Conservation (phyloP, 1,140 invertebrate genomes). For the Cyclina sinensis region DNA sequence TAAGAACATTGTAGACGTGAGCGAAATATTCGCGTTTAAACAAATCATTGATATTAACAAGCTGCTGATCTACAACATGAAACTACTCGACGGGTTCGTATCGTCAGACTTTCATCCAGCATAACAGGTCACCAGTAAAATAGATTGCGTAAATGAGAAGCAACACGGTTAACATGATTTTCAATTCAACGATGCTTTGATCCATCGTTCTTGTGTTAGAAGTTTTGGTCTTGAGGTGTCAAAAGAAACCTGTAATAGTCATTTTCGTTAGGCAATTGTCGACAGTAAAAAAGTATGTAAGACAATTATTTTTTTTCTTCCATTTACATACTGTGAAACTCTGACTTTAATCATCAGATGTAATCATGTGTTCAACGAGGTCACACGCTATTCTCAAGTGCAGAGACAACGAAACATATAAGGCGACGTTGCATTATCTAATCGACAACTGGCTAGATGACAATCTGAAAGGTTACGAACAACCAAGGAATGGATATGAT, state of each 20-base stretch:
- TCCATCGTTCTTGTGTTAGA: too few relatives aligned
- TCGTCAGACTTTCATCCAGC: not conserved
- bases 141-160: not conserved
- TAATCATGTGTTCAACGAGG: not conserved
- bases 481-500: not conserved
- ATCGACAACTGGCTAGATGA: constrained; percentile 1
- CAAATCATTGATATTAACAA: not conserved
- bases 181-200: not conserved
- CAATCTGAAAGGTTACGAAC: not conserved
- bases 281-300: too few relatives aligned
- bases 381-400: not conserved
- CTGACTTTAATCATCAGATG: too few relatives aligned
- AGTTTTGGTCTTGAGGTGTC: too few relatives aligned
- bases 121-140: not conserved
- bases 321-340: too few relatives aligned
- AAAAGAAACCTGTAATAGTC: too few relatives aligned
- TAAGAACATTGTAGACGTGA: not conserved
- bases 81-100: not conserved
- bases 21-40: not conserved
- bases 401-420: not conserved
- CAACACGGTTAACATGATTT: not conserved
- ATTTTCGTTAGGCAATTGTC: too few relatives aligned
- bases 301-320: too few relatives aligned
- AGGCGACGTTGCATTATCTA: not conserved
- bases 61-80: not conserved